These are phyloP conservation scores for Zosterops borbonicus DNA, from an alignment of 2,113 vertebrate genomes.

Conservation along the genomic window DNA sequence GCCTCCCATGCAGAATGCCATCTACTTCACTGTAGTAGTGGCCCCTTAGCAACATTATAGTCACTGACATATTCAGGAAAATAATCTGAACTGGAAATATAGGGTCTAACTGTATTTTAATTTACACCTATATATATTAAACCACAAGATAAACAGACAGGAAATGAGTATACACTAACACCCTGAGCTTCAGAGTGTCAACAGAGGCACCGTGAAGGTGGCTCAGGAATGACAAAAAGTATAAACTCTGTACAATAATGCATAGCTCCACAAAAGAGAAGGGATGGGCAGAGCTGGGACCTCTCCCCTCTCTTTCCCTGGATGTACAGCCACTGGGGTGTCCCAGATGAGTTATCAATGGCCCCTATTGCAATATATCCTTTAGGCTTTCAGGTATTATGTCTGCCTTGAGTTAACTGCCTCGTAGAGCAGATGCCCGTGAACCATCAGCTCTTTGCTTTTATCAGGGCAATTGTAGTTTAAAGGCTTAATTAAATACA, in stretches of 20 bases:
- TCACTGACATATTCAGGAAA: neutral
- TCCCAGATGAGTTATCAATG: neutral
- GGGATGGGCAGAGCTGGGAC: neutral
- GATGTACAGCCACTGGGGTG: neutral
- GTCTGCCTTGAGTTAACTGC: neutral
- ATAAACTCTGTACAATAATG: neutral
- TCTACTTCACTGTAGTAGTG: neutral
- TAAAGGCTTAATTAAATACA: conserved; percentile 27
- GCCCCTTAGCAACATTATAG: neutral
- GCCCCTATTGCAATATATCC: neutral
- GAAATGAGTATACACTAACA: neutral
- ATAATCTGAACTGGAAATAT: neutral
- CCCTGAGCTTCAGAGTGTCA: neutral
- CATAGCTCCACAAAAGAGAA: neutral
- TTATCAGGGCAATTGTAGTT: neutral
- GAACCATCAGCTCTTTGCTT: neutral
- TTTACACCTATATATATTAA: neutral
- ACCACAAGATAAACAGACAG: neutral
- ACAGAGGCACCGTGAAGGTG: neutral
- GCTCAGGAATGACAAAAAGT: neutral
- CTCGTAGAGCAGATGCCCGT: neutral
- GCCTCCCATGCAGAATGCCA: neutral
- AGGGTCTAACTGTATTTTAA: neutral
- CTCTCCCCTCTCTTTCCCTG: neutral
- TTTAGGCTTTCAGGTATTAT: neutral